These are phyloP conservation scores for Sinocyclocheilus rhinocerous DNA, from an alignment of 2,113 vertebrate species.

Conservation along the genomic window DNA sequence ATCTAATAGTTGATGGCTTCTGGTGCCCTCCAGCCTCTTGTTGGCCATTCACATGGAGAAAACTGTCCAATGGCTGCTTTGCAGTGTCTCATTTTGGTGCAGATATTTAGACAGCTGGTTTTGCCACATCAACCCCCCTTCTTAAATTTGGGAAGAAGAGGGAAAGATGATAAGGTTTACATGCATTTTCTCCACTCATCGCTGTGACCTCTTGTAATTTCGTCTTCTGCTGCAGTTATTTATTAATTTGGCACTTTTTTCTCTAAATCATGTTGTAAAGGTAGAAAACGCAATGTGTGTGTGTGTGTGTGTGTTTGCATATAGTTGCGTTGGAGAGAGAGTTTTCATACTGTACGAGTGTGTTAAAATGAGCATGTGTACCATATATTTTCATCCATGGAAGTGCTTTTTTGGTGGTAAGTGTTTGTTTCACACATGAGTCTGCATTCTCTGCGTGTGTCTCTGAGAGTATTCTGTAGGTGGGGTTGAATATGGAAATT, in stretches of 20 bases:
- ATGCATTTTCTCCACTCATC: neutral
- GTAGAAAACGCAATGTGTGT: constrained; percentile 39
- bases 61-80: neutral
- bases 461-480: constrained; percentile 92
- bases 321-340: neutral
- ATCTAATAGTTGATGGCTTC: neutral
- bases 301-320: constrained; percentile 24
- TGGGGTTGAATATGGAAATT: constrained; percentile 92
- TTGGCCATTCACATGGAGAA: neutral
- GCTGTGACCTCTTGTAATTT: constrained; percentile 4
- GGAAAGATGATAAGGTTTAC: neutral
- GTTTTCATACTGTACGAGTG: constrained; percentile 33
- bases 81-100: neutral
- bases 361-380: neutral
- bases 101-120: neutral
- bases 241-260: neutral
- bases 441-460: constrained; percentile 98
- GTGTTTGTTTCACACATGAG: constrained; percentile 83
- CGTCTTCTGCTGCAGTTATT: neutral
- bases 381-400: constrained; percentile 26
- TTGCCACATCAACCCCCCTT: neutral
- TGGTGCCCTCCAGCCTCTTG: constrained; percentile 37
- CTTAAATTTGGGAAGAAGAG: neutral
- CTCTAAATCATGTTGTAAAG: constrained; percentile 12
- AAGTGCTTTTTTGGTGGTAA: constrained; percentile 31